phyloP scores from a whole-genome alignment of 2,113 vertebrate species.

The Lipophrys pholis region DNA sequence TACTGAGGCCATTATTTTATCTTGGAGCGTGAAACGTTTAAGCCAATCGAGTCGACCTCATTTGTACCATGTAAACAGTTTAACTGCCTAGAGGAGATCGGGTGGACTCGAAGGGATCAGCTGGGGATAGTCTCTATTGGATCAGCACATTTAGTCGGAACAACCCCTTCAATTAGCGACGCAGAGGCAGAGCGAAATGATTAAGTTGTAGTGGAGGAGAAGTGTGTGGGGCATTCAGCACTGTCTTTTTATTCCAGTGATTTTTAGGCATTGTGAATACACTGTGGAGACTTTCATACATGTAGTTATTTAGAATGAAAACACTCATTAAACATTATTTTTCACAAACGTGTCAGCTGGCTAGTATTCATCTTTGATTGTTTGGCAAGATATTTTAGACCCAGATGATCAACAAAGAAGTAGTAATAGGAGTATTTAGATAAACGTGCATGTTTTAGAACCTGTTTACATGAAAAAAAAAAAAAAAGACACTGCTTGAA shows the following conservation, averaged over 20 bases:
- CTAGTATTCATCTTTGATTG: background rate
- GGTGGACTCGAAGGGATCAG: constrained; percentile 43
- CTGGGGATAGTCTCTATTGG: constrained; percentile 40
- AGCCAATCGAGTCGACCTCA: constrained; percentile 46
- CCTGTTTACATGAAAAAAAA: no score
- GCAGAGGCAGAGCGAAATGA: background rate
- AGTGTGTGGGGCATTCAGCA: background rate
- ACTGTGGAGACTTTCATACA: background rate
- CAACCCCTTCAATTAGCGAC: constrained; percentile 40
- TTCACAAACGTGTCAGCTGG: background rate
- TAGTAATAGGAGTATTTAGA: no score
- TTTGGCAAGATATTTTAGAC: background rate
- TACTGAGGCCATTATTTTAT: constrained; percentile 21
- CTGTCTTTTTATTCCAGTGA: background rate
- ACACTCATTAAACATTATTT: background rate
- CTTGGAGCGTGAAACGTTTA: constrained; percentile 20
- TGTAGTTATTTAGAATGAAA: background rate
- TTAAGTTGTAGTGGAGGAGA: background rate
- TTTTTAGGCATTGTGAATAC: background rate
- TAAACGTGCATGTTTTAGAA: no score
- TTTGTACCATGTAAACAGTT: constrained; percentile 48
- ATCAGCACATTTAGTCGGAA: constrained; percentile 52
- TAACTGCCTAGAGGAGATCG: constrained; percentile 55
- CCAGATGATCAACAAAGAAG: background rate
- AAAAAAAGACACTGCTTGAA: no score